Base-by-base conservation (phyloP, 2,888 invertebrate genomes). In the Leucania comma region DNA sequence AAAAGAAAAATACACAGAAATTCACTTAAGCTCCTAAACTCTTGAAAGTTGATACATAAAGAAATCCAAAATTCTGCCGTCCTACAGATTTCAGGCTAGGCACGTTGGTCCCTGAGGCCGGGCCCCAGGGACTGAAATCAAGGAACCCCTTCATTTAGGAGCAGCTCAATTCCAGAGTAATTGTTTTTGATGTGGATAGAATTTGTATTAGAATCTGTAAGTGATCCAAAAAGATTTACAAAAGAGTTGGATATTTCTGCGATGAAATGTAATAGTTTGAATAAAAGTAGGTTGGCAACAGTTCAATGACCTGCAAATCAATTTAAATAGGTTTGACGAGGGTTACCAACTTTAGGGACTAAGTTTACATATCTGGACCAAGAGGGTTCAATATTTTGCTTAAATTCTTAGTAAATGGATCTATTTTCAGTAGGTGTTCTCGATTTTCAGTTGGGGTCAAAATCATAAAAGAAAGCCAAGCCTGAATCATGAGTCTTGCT, bases 101-200 rank as follows among this genome's bases (percentile, higher is more conserved):
- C 71, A 80, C 81, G 71, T 80, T 68, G 65, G 60, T 70, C 67
- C 58, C 64, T 56, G 24, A 65, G 61, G 70, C 29, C 29, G 42
- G 35, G 48, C 81, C 63, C 50, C 0, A 29, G 58, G 60, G 67
- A 48, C 9, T 26, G 54, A 68, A 79, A 80, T 76, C 81, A 76
- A 54, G 57, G 68, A 58, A 64, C 68, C 79, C 56, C 67, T 67
- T 80, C 80, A 68, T 69, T 76, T 72, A 76, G 65, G 38, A 65
- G 46, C 42, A 22, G 56, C 51, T 68, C 64, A 42, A 58, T 75
- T 65, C 38, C 58, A 32, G 10, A 10, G 64, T 72, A 80, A 81
- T 80, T 77, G 78, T 77, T 80, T 62, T 61, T 72, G 66, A 77
- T 76, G 68, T 26, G 62, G 14, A 58, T 54, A 35, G 81, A 80